Base-by-base conservation (phyloP, 1,140 invertebrate species). In the Cepaea nemoralis region DNA sequence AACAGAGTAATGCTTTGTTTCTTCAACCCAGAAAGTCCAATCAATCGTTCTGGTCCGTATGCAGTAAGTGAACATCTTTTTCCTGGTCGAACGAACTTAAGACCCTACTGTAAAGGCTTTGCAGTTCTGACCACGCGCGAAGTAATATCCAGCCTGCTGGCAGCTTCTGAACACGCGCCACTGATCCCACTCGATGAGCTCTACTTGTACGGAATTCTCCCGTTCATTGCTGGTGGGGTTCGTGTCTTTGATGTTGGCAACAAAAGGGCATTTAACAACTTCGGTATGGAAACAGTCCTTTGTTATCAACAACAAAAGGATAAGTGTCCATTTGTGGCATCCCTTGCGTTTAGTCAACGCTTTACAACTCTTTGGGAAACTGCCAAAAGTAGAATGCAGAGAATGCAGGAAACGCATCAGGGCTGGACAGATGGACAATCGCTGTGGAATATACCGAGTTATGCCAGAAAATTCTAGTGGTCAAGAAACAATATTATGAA, bases 121-220 rank as follows among this genome's bases (percentile, higher is more conserved):
- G 77, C 79, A 24, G 82, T 85, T 6, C 40, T 87, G 12, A 80
- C 86, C n/a, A 77, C 83, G 10, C 79, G 45, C 14, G 81, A 83
- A n/a, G 35, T 86, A 16, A 80, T 86, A 5, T 55, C 78, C 0
- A 84, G 86, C 40, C 83, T 93, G 31, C 85, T 87, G 31, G 69
- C 87, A 1, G 88, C 89, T 10, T 89, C 91, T 12, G 66, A 84
- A 16, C 83, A 87, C 22, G 84, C 90, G 1, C 88, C 87, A 63
- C 89, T 90, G 81, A 91, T 93, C 80, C 93, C 92, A 92, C 89
- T 93, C 40, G 93, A 93, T 81, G 93, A 93, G 85, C 91, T 93
- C 10, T 93, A 91, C 83, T 88, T 93, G 5, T 93, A 92, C 48
- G 93, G 93, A 22, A 69, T 93, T 16, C 83, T 93, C 12, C 82